Percentiles rank a stretch among this genome's conserved stretches.
Evolutionary conservation across 1,140 invertebrate genomes (phyloP).

Genomic region (Hylaeus volcanicus): DNA sequence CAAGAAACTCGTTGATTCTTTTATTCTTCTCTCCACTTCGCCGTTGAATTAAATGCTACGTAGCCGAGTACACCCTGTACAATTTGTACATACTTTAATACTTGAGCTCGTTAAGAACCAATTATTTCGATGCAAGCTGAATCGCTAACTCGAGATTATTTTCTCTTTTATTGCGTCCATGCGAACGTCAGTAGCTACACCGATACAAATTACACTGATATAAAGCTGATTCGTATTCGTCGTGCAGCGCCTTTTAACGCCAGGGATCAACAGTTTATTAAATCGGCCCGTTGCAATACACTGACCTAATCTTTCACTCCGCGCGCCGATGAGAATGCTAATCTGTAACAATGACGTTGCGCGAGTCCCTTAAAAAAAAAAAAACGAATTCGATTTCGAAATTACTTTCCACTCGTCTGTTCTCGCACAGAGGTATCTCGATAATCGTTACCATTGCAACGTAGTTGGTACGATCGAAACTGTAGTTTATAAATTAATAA

Average conservation of each 20-base stretch:
- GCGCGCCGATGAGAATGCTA: constrained; percentile 15
- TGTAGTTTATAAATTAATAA: too few relatives aligned
- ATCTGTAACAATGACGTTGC: constrained; percentile 4
- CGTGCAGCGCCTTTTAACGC: background rate
- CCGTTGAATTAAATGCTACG: too few relatives aligned
- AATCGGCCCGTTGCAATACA: background rate
- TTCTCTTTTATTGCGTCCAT: background rate
- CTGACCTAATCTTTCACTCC: constrained; percentile 24
- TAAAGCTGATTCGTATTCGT: background rate
- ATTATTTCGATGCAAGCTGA: background rate
- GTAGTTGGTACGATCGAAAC: too few relatives aligned
- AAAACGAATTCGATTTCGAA: constrained; percentile 11
- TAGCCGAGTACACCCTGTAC: too few relatives aligned
- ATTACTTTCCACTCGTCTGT: background rate
- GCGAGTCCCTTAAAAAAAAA: background rate
- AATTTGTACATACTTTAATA: too few relatives aligned
- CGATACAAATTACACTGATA: background rate
- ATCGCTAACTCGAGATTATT: background rate
- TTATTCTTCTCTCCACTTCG: too few relatives aligned
- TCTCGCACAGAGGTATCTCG: background rate
- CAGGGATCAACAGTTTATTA: constrained; percentile 6
- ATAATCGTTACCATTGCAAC: too few relatives aligned
- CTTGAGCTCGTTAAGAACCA: constrained; percentile 53
- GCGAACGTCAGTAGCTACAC: background rate
- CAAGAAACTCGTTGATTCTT: constrained; percentile 48